These are phyloP conservation scores for Lasioglossum zephyrum DNA, from an alignment of 2,888 invertebrate species.

Conservation along the genomic window DNA sequence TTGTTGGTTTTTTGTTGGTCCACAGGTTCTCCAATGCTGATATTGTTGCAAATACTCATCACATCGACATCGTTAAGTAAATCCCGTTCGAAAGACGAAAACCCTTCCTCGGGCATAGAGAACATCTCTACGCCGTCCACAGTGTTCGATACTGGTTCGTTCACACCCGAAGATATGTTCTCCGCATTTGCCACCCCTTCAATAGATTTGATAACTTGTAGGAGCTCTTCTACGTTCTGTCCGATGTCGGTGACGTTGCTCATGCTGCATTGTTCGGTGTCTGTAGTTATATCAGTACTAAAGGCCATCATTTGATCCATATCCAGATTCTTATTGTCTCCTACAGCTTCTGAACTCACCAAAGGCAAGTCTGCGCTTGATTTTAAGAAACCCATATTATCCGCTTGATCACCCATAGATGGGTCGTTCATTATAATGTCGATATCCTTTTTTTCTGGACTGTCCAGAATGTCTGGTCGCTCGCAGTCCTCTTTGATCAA, in stretches of 20 bases:
- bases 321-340: conserved; percentile 72
- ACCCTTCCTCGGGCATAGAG: conserved; percentile 79
- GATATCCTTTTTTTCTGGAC: conserved; percentile 81
- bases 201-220: conserved; percentile 91
- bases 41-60: conserved; percentile 79
- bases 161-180: conserved; percentile 64
- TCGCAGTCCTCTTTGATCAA: conserved; percentile 68
- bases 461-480: conserved; percentile 83
- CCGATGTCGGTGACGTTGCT: conserved; percentile 86
- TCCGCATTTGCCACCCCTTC: conserved; percentile 85
- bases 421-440: conserved; percentile 82
- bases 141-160: conserved; percentile 65
- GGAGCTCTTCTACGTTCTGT: conserved; percentile 88
- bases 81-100: conserved; percentile 80
- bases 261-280: conserved; percentile 72
- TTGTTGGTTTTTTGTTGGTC: conserved; percentile 70
- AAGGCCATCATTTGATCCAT: conserved; percentile 80
- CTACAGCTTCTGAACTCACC: conserved; percentile 66
- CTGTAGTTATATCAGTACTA: conserved; percentile 66
- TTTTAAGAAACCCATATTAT: conserved; percentile 83
- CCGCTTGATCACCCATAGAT: conserved; percentile 83
- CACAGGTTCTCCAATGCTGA: conserved; percentile 71
- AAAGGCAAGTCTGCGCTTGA: conserved; percentile 78
- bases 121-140: conserved; percentile 79
- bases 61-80: conserved; percentile 81